Evolutionary conservation across 2,113 vertebrate species (phyloP).

Genomic region (Eleginops maclovinus): DNA sequence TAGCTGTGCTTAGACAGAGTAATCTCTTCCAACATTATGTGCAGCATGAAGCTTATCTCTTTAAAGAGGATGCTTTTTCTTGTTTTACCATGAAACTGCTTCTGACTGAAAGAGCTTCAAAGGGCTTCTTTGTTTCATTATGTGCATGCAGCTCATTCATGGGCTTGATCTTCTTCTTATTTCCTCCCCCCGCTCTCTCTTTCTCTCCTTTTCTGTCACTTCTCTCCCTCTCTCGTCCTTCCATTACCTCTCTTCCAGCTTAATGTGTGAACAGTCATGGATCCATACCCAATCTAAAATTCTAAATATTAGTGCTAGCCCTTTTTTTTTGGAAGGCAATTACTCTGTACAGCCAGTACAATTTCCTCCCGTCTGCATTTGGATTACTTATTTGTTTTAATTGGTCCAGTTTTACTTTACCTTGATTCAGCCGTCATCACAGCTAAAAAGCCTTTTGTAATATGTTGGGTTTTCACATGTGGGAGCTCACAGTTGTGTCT

Average conservation of each 20-base stretch:
- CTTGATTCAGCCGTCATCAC: slow-evolving; percentile 65
- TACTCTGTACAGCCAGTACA: slow-evolving; percentile 70
- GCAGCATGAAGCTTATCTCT: slow-evolving; percentile 84
- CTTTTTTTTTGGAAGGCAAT: slow-evolving; percentile 72
- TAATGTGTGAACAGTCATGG: slow-evolving; percentile 55
- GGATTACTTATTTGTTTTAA: slow-evolving; percentile 80
- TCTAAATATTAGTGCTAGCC: slow-evolving; percentile 74
- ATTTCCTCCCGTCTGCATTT: slow-evolving; percentile 59
- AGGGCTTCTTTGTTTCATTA: slow-evolving; percentile 85
- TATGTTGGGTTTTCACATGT: slow-evolving; percentile 42
- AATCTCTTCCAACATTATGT: slow-evolving; percentile 83
- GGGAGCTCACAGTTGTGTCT: slow-evolving; percentile 63
- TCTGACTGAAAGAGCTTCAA: slow-evolving; percentile 86
- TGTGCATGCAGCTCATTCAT: slow-evolving; percentile 86
- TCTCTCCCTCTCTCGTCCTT: slow-evolving; percentile 24
- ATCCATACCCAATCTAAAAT: slow-evolving; percentile 67
- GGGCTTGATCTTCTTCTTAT: slow-evolving; percentile 76
- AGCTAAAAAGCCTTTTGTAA: slow-evolving; percentile 61
- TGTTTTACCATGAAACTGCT: slow-evolving; percentile 86
- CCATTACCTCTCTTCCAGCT: slow-evolving; percentile 32
- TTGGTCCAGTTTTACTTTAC: slow-evolving; percentile 70
- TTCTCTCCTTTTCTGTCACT: slow-evolving; percentile 47
- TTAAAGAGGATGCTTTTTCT: slow-evolving; percentile 84
- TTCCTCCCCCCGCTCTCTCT: slow-evolving; percentile 62
- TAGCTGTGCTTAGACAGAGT: slow-evolving; percentile 83